These are phyloP conservation scores for Drosophila bunnanda DNA, from an alignment of 2,888 invertebrate genomes.

Conservation along the genomic window DNA sequence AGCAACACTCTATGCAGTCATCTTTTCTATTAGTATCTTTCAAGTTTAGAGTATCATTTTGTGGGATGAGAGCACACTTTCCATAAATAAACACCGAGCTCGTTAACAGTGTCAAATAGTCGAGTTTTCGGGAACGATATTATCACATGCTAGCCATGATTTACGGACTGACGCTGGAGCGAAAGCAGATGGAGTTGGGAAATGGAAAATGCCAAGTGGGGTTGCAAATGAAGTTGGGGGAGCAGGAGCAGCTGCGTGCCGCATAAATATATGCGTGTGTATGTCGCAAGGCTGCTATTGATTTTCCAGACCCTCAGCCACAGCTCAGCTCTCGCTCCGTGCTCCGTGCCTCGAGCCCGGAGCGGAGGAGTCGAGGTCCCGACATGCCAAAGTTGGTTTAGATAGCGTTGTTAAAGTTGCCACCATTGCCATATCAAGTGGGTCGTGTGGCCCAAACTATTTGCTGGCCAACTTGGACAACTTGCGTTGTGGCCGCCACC, in stretches of 20 bases:
- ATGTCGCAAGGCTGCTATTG: conserved; percentile 50
- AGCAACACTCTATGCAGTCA: no score
- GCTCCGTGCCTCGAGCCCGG: conserved; percentile 3
- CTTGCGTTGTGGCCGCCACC: not conserved
- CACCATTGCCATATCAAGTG: conserved; percentile 49
- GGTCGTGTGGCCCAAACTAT: conserved; percentile 48
- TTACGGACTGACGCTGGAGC: conserved; percentile 50
- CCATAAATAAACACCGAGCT: conserved; percentile 7
- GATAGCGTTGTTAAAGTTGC: conserved; percentile 54
- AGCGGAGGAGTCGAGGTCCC: conserved; percentile 23
- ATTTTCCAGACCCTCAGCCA: conserved; percentile 48
- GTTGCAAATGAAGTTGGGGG: conserved; percentile 2
- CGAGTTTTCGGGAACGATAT: conserved; percentile 29
- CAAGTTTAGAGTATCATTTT: conserved; percentile 6
- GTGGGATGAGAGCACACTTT: conserved; percentile 9
- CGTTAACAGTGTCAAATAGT: conserved; percentile 31
- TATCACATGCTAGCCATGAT: conserved; percentile 54
- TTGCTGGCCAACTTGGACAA: conserved; percentile 31
- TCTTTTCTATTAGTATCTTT: no score
- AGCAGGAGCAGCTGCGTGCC: conserved; percentile 37
- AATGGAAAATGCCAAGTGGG: conserved; percentile 4
- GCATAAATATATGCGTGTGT: conserved; percentile 39
- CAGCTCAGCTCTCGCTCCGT: conserved; percentile 2
- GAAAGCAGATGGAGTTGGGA: conserved; percentile 23
- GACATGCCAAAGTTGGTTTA: conserved; percentile 66